These are phyloP conservation scores for Danio choprae DNA, from an alignment of 2,797 vertebrate genomes.

Conservation along the genomic window DNA sequence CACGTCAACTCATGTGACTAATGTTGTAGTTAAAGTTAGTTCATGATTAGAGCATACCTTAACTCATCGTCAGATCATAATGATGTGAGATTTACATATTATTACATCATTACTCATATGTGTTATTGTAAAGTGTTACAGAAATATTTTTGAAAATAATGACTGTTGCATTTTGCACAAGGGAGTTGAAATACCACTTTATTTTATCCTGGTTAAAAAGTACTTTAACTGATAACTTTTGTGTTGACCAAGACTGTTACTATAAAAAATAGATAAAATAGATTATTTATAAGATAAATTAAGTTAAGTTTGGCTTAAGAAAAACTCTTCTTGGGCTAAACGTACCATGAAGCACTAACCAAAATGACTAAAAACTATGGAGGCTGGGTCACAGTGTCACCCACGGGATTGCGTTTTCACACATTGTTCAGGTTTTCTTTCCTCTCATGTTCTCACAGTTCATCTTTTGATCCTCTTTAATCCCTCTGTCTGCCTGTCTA, in stretches of 20 bases:
- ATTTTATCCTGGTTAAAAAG: background rate
- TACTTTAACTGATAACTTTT: background rate
- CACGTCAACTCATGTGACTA: no score
- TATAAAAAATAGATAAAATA: background rate
- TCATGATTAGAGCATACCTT: no score
- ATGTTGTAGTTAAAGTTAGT: no score
- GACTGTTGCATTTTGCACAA: background rate
- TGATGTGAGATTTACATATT: no score
- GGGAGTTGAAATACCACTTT: background rate
- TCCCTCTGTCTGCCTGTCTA: slow-evolving; percentile 41
- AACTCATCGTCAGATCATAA: no score
- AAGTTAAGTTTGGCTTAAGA: background rate
- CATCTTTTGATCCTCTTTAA: slow-evolving; percentile 46
- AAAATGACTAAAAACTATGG: background rate
- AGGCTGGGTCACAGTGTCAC: background rate
- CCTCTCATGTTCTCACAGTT: slow-evolving; percentile 22
- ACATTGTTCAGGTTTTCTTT: background rate
- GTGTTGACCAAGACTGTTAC: background rate
- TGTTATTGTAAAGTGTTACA: no score
- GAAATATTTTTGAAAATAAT: no score
- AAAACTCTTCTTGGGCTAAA: background rate
- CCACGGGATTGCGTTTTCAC: background rate
- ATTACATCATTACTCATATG: no score
- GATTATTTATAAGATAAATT: background rate
- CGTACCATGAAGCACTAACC: background rate